Conservation (phyloP, 2,113 vertebrate genomes). For the Heterotis niloticus region DNA sequence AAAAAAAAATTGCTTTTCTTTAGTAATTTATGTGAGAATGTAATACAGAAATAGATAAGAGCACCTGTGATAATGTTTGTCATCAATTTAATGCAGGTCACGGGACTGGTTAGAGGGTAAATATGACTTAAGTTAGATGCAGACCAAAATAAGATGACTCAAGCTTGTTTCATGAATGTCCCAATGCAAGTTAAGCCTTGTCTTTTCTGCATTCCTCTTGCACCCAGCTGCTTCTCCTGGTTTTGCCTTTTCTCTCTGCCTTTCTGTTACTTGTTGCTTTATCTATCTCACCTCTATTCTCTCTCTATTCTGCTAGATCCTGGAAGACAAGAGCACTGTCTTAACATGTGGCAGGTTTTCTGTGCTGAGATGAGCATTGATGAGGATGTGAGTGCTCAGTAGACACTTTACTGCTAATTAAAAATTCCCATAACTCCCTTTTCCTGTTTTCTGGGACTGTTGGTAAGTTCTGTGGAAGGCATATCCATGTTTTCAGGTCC, state of each 20-base stretch:
- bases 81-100: too few relatives aligned
- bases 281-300: constrained; percentile 31
- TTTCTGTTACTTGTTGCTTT: constrained; percentile 32
- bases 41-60: too few relatives aligned
- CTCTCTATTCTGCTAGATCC: not conserved
- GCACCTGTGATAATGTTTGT: too few relatives aligned
- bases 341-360: not conserved
- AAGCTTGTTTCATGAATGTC: not conserved
- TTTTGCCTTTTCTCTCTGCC: constrained; percentile 4
- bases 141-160: not conserved
- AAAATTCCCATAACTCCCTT: too few relatives aligned
- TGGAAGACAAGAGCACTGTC: not conserved
- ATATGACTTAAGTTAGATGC: not conserved
- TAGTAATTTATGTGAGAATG: too few relatives aligned
- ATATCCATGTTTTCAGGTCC: constrained; percentile 24
- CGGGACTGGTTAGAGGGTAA: too few relatives aligned
- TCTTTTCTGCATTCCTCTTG: not conserved
- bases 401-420: too few relatives aligned
- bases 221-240: constrained; percentile 15
- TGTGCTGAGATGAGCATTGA: not conserved
- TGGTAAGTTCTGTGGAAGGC: constrained; percentile 39
- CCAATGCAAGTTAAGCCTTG: not conserved
- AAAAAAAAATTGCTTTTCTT: too few relatives aligned
- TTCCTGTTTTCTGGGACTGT: constrained; percentile 41
- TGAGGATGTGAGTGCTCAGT: not conserved